These are phyloP conservation scores for Hypsopygia costalis DNA, from an alignment of 2,888 invertebrate genomes.

Conservation along the genomic window DNA sequence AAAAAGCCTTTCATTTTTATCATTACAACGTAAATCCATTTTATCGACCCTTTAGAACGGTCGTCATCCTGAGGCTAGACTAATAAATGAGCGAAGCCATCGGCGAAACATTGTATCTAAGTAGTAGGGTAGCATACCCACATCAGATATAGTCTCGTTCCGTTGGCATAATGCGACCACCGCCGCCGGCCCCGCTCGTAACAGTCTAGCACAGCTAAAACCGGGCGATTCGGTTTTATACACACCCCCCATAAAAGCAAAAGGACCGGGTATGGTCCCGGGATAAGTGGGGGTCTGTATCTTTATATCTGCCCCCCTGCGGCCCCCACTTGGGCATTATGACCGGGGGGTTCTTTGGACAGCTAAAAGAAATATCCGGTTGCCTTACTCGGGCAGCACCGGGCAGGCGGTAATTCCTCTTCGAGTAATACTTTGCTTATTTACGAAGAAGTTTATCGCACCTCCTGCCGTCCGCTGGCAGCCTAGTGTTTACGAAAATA, in stretches of 20 bases:
- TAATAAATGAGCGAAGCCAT: conserved; percentile 55
- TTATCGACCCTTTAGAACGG: conserved; percentile 49
- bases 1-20: conserved; percentile 31
- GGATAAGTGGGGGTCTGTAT: conserved; percentile 79
- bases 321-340: conserved; percentile 71
- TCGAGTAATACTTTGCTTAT: conserved; percentile 70
- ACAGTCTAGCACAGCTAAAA: conserved; percentile 78
- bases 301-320: conserved; percentile 76
- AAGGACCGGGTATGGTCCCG: conserved; percentile 76
- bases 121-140: conserved; percentile 65
- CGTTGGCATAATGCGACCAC: conserved; percentile 62
- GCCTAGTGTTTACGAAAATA: conserved; percentile 33
- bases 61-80: conserved; percentile 37
- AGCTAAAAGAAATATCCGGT: conserved; percentile 81
- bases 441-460: conserved; percentile 66
- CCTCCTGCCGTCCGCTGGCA: conserved; percentile 43
- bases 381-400: conserved; percentile 63
- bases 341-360: conserved; percentile 79
- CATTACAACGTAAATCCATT: conserved; percentile 42
- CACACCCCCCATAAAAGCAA: conserved; percentile 81
- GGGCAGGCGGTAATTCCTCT: conserved; percentile 70
- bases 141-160: conserved; percentile 66
- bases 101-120: conserved; percentile 63
- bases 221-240: conserved; percentile 80
- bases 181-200: conserved; percentile 73